Evolutionary conservation across 2,797 vertebrate genomes (phyloP), one percentile per base, ranked within the genome.

Genomic region (Trachurus trachurus): DNA sequence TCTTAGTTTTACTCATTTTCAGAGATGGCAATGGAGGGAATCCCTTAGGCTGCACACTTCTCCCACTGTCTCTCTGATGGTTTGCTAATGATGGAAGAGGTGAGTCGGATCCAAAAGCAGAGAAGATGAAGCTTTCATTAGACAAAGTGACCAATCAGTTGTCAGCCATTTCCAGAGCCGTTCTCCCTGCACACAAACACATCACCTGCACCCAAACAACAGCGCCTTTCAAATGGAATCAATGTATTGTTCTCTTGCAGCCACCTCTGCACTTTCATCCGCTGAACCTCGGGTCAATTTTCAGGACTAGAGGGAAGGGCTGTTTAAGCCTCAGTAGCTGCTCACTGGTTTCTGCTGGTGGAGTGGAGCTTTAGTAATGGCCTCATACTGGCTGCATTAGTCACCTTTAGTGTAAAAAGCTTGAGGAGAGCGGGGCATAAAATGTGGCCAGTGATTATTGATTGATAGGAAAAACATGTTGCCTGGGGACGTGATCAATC

Each of bases 91-190:
- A 92, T 90, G 86, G 86, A 93, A 90, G 88, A 90, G 79, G 60
- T 53, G 66, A 73, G 76, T 53, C 44, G 0, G 1, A 47, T 77
- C 79, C 76, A 76, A 76, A 84, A 82, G 53, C 79, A 78, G 60
- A 81, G 82, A 84, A 85, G 85, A 83, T 78, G 19, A 84, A 87
- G 82, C 81, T 83, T 93, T 90, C 81, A 90, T 90, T 85, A 84
- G 74, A 83, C 81, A 62, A 63, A 21, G 44, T 69, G 84, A 87
- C 80, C 75, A 81, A 83, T 74, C 77, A 79, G 82, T 77, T 82
- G 81, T 50, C 56, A 71, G 44, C 71, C 77, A 66, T 84, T 66
- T 74, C 66, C 68, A 0, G 71, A 73, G 81, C 64, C 79, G 56
- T 65, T 74, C 75, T 76, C 54, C 60, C 74, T 5, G 52, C 80